Evolutionary conservation across 2,797 vertebrate genomes (phyloP).

Genomic region (Xiphophorus birchmanni): DNA sequence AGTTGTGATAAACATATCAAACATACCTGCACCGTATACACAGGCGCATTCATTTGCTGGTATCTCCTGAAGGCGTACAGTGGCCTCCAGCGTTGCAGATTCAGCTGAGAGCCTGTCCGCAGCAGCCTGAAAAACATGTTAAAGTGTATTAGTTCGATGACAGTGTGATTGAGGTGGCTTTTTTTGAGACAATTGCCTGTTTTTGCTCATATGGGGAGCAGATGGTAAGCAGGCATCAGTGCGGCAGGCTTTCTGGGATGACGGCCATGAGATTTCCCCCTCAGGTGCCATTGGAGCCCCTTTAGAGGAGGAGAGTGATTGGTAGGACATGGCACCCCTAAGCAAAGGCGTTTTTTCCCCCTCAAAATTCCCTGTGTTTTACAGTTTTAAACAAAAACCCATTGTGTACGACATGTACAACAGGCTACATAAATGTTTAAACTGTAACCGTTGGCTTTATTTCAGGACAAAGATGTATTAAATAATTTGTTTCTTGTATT

Average conservation of each 20-base stretch:
- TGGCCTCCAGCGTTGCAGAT: constrained; percentile 29
- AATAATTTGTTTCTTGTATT: background rate
- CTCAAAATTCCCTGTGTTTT: constrained; percentile 51
- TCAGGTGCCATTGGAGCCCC: constrained; percentile 84
- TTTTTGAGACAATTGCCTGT: constrained; percentile 78
- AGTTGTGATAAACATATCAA: constrained; percentile 59
- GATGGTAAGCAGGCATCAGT: constrained; percentile 85
- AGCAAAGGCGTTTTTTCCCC: constrained; percentile 75
- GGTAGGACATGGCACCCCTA: constrained; percentile 80
- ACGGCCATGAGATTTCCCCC: constrained; percentile 85
- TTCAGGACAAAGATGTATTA: background rate
- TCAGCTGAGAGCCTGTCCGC: constrained; percentile 48
- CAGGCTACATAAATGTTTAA: background rate
- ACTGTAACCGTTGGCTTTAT: background rate
- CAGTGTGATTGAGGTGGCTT: constrained; percentile 71
- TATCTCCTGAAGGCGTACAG: constrained; percentile 48
- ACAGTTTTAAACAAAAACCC: constrained; percentile 57
- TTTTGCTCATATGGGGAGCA: constrained; percentile 84
- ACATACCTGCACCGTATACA: constrained; percentile 33
- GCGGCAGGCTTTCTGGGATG: constrained; percentile 84
- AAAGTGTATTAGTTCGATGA: constrained; percentile 64
- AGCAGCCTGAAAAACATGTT: constrained; percentile 44
- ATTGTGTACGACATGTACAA: constrained; percentile 31
- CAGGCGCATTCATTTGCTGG: constrained; percentile 32
- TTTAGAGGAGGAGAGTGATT: constrained; percentile 81